Evolutionary conservation across 2,113 vertebrate species (phyloP).

Genomic region (Ranitomeya imitator): DNA sequence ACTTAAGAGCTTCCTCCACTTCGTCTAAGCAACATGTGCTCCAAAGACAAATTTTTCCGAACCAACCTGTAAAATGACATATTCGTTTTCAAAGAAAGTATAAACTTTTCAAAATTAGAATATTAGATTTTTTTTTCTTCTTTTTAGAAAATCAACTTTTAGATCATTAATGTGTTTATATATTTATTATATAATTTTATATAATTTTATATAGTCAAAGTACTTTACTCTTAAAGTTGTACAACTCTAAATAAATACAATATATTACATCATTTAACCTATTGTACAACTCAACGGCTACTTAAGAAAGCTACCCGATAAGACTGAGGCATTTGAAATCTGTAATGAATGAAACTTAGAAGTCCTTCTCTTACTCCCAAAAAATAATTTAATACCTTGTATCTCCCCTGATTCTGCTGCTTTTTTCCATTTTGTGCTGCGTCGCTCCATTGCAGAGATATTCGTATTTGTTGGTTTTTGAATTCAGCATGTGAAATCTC

Average conservation of each 20-base stretch:
- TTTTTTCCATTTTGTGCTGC: too few species aligned
- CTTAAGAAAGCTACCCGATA: constrained; percentile 27
- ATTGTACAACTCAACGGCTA: constrained; percentile 18
- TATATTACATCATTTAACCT: constrained; percentile 40
- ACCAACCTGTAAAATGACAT: neutral
- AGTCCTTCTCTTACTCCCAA: too few species aligned
- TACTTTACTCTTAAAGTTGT: constrained; percentile 51
- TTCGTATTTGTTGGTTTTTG: too few species aligned
- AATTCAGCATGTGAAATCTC: too few species aligned
- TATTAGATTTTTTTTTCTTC: neutral
- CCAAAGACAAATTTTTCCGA: neutral
- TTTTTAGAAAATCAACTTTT: constrained; percentile 31
- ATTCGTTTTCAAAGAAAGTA: constrained; percentile 27
- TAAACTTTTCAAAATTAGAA: constrained; percentile 13
- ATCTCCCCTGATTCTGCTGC: too few species aligned
- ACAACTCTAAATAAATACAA: constrained; percentile 50
- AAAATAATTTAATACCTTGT: too few species aligned
- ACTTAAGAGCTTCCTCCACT: neutral
- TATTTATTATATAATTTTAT: constrained; percentile 41
- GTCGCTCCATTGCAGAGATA: too few species aligned
- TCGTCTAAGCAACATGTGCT: neutral
- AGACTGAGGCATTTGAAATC: neutral
- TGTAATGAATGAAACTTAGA: neutral
- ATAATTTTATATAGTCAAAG: constrained; percentile 47
- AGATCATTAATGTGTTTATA: constrained; percentile 44